Evolutionary conservation across 2,888 invertebrate genomes (phyloP), one percentile per base, ranked within the genome.

Genomic region (Rugalucina vietnamica): DNA sequence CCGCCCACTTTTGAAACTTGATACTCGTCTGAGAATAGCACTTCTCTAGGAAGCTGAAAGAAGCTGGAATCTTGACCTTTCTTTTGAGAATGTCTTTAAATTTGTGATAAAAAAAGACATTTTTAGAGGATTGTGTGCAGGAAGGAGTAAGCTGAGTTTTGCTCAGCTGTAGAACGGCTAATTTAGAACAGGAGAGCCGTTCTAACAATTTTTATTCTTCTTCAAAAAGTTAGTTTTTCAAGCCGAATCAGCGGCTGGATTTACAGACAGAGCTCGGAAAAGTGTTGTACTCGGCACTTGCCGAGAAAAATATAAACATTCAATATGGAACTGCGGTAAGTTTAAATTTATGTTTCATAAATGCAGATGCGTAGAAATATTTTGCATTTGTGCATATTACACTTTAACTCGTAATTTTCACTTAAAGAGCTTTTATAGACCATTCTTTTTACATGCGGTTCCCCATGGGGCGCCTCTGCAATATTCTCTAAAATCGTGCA

Each of bases 1-100:
- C 85, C 87, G 87, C 87, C 87, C 75, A 39, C 83, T 49, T 32
- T 18, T 73, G 87, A 76, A 87, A 87, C 82, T 49, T 76, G 77
- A 87, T 87, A 87, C 79, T 57, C 37, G 71, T 79, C 60, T 82
- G 73, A 36, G 71, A 81, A 78, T 79, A 79, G 83, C 87, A 85
- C 81, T 87, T 81, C 85, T 85, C 32, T 60, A 49, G 82, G 87
- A 85, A 82, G 83, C 79, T 85, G 87, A 79, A 60, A 60, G 79
- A 76, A 76, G 69, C 57, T 65, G 81, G 79, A 60, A 49, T 43
- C 14, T 74, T 76, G 70, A 72, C 81, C 75, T 21, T 69, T 72
- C 71, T n/a, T 76, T 71, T 78, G 65, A 65, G 65, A 65, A 65
- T 65, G 65, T 65, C 65, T 65, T 65, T 65, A 65, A 34, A 34